Percentiles rank a stretch among this genome's conserved stretches.
phyloP scores from a whole-genome alignment of 2,113 vertebrate genomes.

The Glaucidium brasilianum region DNA sequence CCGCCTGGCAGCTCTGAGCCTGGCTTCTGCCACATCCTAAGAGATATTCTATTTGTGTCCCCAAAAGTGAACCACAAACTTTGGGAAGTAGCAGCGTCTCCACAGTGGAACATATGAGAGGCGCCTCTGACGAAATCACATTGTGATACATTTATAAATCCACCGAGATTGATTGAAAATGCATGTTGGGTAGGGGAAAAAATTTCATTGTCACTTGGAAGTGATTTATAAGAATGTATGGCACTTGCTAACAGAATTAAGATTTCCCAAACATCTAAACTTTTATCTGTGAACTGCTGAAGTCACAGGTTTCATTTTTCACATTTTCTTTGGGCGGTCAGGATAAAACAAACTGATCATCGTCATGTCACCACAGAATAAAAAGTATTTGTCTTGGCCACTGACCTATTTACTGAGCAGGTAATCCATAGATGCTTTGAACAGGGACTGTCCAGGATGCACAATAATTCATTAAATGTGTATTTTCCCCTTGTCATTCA shows the following conservation, averaged over 20 bases:
- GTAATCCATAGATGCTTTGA: neutral
- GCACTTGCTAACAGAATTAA: conserved; percentile 8
- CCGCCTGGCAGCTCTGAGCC: neutral
- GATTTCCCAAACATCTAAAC: conserved; percentile 50
- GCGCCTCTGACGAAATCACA: neutral
- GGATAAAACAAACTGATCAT: neutral
- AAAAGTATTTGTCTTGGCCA: neutral
- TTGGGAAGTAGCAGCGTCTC: neutral
- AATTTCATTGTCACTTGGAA: neutral
- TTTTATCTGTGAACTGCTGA: conserved; percentile 13
- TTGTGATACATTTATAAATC: neutral
- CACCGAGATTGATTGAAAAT: neutral
- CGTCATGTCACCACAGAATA: neutral
- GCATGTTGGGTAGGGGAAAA: neutral
- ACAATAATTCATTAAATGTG: neutral
- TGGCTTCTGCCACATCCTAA: neutral
- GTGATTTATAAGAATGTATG: conserved; percentile 27
- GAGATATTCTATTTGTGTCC: neutral
- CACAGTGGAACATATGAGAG: conserved; percentile 18
- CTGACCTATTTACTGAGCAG: neutral
- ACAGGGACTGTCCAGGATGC: neutral
- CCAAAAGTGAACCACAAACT: neutral
- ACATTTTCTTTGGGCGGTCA: neutral
- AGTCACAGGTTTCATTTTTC: neutral
- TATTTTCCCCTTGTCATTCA: neutral